Conservation (phyloP, 2,888 invertebrate genomes). For the Oscheius sp. region DNA sequence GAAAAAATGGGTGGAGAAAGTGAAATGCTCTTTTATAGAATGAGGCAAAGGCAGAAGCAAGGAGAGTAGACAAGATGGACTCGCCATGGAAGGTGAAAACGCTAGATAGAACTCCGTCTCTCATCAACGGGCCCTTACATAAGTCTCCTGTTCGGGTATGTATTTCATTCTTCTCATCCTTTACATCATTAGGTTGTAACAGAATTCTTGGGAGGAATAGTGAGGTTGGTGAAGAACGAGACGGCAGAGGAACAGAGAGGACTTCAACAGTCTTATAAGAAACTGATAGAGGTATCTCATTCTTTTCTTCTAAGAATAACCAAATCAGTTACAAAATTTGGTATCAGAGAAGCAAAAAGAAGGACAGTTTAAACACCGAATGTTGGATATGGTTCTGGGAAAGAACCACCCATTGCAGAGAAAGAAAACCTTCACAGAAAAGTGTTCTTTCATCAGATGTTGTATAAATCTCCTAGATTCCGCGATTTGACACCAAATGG, state of each 20-base stretch:
- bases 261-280: constrained; percentile 20
- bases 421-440: constrained; percentile 34
- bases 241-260: constrained; percentile 13
- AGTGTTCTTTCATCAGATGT: neutral
- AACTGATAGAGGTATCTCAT: constrained; percentile 16
- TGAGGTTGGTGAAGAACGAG: constrained; percentile 18
- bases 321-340: constrained; percentile 47
- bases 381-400: constrained; percentile 60
- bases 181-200: constrained; percentile 14
- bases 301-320: constrained; percentile 31
- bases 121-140: constrained; percentile 22
- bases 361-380: constrained; percentile 46
- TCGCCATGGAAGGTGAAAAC: constrained; percentile 30
- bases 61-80: constrained; percentile 35
- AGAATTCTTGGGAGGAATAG: constrained; percentile 17
- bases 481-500: constrained; percentile 44
- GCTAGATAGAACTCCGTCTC: constrained; percentile 13
- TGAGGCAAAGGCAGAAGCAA: constrained; percentile 39
- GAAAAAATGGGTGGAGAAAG: too few species aligned
- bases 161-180: neutral
- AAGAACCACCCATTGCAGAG: constrained; percentile 47
- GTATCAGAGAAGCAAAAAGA: constrained; percentile 36
- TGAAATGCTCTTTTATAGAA: too few species aligned
- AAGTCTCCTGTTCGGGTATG: constrained; percentile 35
- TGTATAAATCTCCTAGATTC: constrained; percentile 7